Evolutionary conservation across 2,888 invertebrate genomes (phyloP).

Genomic region (Cephonodes hylas): DNA sequence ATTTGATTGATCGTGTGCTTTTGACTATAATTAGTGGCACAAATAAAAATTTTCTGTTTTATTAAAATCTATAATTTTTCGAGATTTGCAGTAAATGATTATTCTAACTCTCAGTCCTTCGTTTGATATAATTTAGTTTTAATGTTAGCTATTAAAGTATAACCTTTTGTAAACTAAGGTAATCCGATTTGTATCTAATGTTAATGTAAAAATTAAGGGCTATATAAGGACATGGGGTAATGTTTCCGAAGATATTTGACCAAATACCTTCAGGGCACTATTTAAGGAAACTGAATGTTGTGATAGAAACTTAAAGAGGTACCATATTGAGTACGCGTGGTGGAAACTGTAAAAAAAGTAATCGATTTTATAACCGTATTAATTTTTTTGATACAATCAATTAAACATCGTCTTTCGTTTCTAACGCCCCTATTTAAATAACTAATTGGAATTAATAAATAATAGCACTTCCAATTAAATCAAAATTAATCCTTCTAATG

Average conservation of each 20-base stretch:
- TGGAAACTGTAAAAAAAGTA: constrained; percentile 15
- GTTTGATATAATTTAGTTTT: background rate
- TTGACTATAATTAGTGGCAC: too few relatives aligned
- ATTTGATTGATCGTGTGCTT: too few relatives aligned
- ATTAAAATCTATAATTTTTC: background rate
- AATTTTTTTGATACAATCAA: too few relatives aligned
- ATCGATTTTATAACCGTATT: background rate
- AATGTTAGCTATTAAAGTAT: background rate
- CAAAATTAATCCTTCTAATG: too few relatives aligned
- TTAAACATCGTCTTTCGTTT: too few relatives aligned
- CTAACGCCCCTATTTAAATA: too few relatives aligned
- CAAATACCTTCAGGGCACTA: constrained; percentile 19
- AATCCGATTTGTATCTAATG: background rate
- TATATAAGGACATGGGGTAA: background rate
- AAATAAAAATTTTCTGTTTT: too few relatives aligned
- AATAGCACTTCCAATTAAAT: too few relatives aligned
- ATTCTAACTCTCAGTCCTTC: background rate
- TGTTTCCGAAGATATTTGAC: constrained; percentile 12
- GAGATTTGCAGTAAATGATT: background rate
- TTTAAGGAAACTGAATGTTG: constrained; percentile 75
- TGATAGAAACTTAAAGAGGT: constrained; percentile 64
- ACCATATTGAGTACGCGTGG: constrained; percentile 8
- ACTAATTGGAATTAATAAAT: too few relatives aligned
- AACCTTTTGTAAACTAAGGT: constrained; percentile 3
- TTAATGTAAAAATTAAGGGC: background rate